These are phyloP conservation scores for Papilio glaucus DNA, from an alignment of 1,140 invertebrate genomes.

Conservation along the genomic window DNA sequence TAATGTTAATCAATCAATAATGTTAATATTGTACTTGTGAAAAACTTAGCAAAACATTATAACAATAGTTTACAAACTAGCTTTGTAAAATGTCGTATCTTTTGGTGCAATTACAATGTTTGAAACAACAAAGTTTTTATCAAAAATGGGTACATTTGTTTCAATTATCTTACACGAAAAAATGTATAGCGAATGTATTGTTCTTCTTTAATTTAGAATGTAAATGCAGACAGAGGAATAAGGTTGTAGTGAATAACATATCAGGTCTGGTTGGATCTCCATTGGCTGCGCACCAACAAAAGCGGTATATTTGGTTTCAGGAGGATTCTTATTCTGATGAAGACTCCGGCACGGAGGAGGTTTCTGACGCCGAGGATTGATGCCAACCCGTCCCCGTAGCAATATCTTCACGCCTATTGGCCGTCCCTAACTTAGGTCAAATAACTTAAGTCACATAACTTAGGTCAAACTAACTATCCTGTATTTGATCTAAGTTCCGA, in stretches of 20 bases:
- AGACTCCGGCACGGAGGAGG: slow-evolving; percentile 78
- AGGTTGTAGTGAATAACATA: background rate
- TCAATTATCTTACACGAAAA: too few species aligned
- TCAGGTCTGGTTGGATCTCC: slow-evolving; percentile 60
- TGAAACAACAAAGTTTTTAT: background rate
- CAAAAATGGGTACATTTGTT: too few species aligned
- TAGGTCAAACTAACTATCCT: background rate
- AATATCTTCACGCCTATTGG: slow-evolving; percentile 44
- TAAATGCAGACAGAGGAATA: background rate
- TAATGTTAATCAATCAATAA: too few species aligned
- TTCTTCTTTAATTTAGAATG: background rate
- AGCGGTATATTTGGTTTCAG: slow-evolving; percentile 77
- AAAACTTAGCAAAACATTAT: too few species aligned
- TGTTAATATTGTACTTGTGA: too few species aligned
- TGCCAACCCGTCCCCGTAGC: slow-evolving; percentile 46
- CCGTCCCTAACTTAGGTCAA: slow-evolving; percentile 20
- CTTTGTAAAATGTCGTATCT: too few species aligned
- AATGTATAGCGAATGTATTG: background rate
- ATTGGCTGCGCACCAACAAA: slow-evolving; percentile 64
- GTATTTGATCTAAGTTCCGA: slow-evolving; percentile 1
- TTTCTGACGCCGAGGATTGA: slow-evolving; percentile 75
- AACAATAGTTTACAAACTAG: too few species aligned
- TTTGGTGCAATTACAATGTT: too few species aligned
- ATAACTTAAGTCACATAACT: background rate
- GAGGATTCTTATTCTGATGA: slow-evolving; percentile 80